Evolutionary conservation across 1,140 invertebrate species (phyloP).

Genomic region (Euwallacea fornicatus): DNA sequence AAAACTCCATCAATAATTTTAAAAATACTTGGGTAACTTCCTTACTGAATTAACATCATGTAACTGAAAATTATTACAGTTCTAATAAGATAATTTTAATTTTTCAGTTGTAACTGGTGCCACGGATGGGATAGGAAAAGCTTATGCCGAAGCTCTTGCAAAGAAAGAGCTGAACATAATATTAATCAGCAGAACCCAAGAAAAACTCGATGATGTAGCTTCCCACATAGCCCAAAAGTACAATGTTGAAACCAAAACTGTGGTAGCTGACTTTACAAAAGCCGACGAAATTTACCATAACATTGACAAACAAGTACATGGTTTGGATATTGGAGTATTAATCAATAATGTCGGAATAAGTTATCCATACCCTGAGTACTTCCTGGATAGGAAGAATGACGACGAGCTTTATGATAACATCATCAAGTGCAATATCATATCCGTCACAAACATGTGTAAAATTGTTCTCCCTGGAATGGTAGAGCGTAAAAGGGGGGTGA

Average conservation of each 20-base stretch:
- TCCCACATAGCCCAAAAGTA: slow-evolving; percentile 75
- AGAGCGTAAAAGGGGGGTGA: slow-evolving; percentile 76
- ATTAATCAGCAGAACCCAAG: slow-evolving; percentile 81
- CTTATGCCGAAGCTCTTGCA: slow-evolving; percentile 81
- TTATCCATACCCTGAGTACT: slow-evolving; percentile 85
- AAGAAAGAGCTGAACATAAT: slow-evolving; percentile 81
- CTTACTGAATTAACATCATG: too few relatives aligned
- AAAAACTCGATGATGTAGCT: slow-evolving; percentile 80
- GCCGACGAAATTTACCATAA: slow-evolving; percentile 71
- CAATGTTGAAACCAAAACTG: slow-evolving; percentile 77
- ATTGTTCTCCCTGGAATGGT: slow-evolving; percentile 89
- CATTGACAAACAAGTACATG: slow-evolving; percentile 73
- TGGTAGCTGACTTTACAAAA: slow-evolving; percentile 82
- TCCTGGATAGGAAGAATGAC: slow-evolving; percentile 68
- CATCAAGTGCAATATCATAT: slow-evolving; percentile 72
- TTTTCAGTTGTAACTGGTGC: slow-evolving; percentile 82
- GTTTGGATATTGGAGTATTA: slow-evolving; percentile 86
- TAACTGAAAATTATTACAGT: too few relatives aligned
- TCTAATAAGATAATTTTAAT: slow-evolving; percentile 24
- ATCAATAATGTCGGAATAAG: slow-evolving; percentile 96
- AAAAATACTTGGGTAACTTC: too few relatives aligned
- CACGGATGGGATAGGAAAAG: slow-evolving; percentile 92
- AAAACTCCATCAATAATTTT: too few relatives aligned
- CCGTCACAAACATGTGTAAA: slow-evolving; percentile 80
- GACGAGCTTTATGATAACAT: slow-evolving; percentile 61